Evolutionary conservation across 2,888 invertebrate species (phyloP), one percentile per base, ranked within the genome.

Genomic region (Priocnemis perturbator): DNA sequence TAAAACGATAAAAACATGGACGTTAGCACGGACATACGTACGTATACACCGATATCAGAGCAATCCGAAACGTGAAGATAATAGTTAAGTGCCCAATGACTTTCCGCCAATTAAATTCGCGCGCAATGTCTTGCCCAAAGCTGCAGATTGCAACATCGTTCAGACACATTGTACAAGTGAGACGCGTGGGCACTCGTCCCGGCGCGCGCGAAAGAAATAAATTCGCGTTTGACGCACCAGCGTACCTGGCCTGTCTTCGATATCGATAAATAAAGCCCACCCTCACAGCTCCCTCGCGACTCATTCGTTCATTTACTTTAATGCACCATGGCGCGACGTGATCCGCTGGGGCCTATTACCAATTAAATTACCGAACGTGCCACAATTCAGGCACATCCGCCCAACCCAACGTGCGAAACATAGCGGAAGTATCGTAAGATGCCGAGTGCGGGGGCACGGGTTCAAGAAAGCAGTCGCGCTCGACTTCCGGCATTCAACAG

Each of bases 281-380:
- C 63, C 67, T 70, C 67, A 68, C 67, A 71, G 23, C 66, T 73
- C 84, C 68, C 78, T 5, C 21, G 59, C 76, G 83, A 72, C 71
- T 80, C 83, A 78, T 84, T 79, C 71, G 73, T 83, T 83, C 81
- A 82, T 83, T 82, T 80, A 52, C 73, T 71, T 73, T 83, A 83
- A 83, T 83, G 77, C 67, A 72, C 63, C 70, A 58, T 63, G 69
- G 65, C 71, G 70, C 53, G 58, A 48, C 48, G 59, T 21, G 59
- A 58, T 55, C 78, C 66, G 62, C 48, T 47, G 72, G 74, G 76
- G 64, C 61, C 76, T 79, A 70, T 80, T 79, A 79, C 76, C 81
- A 78, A 82, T 84, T 83, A 78, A 80, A 82, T 83, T 80, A 75
- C 65, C 23, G 63, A 67, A 74, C 55, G 58, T 44, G 44, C 60